A percentile compares a stretch with the other conserved stretches of the same genome.
Conservation (phyloP, 2,797 vertebrate genomes). For the Masticophis lateralis region DNA sequence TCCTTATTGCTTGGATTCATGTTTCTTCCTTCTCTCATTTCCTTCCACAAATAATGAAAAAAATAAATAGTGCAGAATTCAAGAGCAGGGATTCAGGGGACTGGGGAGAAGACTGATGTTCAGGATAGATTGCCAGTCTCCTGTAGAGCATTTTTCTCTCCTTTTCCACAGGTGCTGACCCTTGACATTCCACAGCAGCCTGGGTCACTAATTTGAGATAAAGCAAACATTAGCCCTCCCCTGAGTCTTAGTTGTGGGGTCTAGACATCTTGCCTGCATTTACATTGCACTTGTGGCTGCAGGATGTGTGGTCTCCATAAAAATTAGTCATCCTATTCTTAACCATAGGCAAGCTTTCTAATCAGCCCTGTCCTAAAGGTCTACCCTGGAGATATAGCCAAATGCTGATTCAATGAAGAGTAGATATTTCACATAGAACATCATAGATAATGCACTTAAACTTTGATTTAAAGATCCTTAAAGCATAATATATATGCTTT, state of each 20-base stretch:
- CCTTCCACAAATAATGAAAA: constrained; percentile 58
- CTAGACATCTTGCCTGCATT: constrained; percentile 21
- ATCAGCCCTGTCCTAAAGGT: not conserved
- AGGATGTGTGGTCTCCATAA: constrained; percentile 25
- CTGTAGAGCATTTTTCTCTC: constrained; percentile 8
- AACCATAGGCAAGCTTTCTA: not conserved
- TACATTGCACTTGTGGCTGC: constrained; percentile 23
- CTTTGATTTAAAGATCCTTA: not conserved
- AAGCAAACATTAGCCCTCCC: constrained; percentile 49
- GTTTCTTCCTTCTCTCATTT: constrained; percentile 37
- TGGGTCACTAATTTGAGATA: constrained; percentile 49
- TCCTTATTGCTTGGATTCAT: constrained; percentile 23
- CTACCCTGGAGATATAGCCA: not conserved
- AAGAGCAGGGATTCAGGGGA: constrained; percentile 1
- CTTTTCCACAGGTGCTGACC: constrained; percentile 61
- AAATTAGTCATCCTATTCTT: not conserved
- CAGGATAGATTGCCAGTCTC: not conserved
- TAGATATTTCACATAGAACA: not conserved
- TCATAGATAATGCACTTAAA: not conserved
- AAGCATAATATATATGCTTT: not conserved
- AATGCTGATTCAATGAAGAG: not conserved
- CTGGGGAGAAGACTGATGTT: not conserved
- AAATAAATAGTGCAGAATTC: constrained; percentile 25
- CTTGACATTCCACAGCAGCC: constrained; percentile 50
- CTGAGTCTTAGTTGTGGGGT: not conserved